A percentile compares a stretch with the other conserved stretches of the same genome.
Conservation (phyloP, 2,797 vertebrate species). For the Gadopsis bispinosus region DNA sequence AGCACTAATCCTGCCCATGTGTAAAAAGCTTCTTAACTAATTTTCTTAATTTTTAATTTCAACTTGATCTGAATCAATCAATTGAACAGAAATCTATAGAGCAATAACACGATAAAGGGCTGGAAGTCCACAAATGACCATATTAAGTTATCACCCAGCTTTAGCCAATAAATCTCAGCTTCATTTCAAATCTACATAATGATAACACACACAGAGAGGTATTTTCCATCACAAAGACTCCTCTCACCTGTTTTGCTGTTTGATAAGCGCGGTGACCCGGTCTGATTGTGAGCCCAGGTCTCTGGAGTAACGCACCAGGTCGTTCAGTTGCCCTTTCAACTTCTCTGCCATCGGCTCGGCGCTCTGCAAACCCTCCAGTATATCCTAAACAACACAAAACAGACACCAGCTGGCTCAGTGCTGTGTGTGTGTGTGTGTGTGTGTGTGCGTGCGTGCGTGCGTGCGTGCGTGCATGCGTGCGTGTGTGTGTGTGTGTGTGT, state of each 20-base stretch:
- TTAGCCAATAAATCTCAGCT: background rate
- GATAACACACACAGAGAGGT: conserved; percentile 1
- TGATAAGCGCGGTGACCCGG: conserved; percentile 93
- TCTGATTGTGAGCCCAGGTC: conserved; percentile 92
- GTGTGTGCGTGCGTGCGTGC: conserved; percentile 33
- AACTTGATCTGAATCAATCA: background rate
- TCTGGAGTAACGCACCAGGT: conserved; percentile 93
- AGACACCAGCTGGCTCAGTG: conserved; percentile 63
- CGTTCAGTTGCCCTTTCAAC: conserved; percentile 93
- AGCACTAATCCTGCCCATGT: conserved; percentile 2
- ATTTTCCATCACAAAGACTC: conserved; percentile 17
- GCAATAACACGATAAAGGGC: background rate
- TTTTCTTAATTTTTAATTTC: background rate
- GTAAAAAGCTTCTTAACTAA: background rate
- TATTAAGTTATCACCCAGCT: background rate
- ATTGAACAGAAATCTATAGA: background rate
- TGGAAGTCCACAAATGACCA: background rate
- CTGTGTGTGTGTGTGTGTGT: conserved; percentile 31
- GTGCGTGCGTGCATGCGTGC: conserved; percentile 32
- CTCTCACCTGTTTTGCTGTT: conserved; percentile 95
- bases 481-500: conserved; percentile 28
- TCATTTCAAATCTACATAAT: conserved; percentile 7
- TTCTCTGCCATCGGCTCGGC: conserved; percentile 92
- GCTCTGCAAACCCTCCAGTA: conserved; percentile 88
- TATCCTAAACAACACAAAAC: conserved; percentile 85